Conservation (phyloP, 2,113 vertebrate genomes). For the Daphoenositta chrysoptera region DNA sequence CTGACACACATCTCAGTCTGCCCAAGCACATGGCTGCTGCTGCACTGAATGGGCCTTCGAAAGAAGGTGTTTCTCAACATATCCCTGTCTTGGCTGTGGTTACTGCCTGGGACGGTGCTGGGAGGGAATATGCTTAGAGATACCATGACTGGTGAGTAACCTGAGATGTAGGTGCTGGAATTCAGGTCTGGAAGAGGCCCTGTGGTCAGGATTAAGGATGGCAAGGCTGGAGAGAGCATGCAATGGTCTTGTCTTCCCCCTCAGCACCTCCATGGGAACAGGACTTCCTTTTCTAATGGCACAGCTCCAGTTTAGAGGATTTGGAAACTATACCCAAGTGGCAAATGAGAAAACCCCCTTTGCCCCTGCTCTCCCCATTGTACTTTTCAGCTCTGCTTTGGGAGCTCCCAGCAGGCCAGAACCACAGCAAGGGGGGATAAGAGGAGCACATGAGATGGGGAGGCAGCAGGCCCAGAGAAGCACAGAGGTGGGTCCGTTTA, state of each 20-base stretch:
- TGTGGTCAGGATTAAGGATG: background rate
- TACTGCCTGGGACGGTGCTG: background rate
- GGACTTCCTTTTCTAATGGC: background rate
- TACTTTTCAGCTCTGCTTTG: background rate
- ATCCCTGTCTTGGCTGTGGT: background rate
- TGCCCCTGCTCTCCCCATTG: background rate
- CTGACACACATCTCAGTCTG: background rate
- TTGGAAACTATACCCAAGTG: background rate
- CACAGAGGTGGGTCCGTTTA: rapidly evolving
- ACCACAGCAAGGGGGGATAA: rapidly evolving
- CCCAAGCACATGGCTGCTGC: background rate
- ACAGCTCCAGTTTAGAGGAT: background rate
- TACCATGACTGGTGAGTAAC: rapidly evolving
- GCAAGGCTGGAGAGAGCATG: background rate
- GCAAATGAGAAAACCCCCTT: background rate
- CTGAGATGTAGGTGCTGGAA: background rate
- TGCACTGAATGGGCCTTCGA: background rate
- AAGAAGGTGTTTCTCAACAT: background rate
- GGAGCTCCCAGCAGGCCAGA: background rate
- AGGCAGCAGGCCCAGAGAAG: background rate
- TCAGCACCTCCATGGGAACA: background rate
- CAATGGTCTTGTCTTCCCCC: background rate
- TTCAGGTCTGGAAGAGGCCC: background rate
- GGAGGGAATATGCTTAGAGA: background rate
- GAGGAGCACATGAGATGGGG: rapidly evolving